phyloP scores from a whole-genome alignment of 2,797 vertebrate species.

The Liparis tanakae region DNA sequence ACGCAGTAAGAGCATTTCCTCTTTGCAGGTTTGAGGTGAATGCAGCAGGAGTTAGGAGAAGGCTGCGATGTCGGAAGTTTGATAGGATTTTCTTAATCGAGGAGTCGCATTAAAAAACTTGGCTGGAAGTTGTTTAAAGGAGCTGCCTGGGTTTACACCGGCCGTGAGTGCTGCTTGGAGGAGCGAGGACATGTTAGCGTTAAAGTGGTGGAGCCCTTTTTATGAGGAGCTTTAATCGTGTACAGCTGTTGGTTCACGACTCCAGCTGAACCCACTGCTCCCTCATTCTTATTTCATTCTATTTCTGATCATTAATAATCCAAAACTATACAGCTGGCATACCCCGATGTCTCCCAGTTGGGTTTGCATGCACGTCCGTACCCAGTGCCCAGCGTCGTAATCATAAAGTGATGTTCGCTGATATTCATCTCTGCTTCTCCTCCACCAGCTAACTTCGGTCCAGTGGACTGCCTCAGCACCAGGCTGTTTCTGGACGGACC shows the following conservation, averaged over 20 bases:
- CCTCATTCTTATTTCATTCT: not conserved
- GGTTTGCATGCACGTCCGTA: not conserved
- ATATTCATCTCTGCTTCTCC: not conserved
- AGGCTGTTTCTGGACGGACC: constrained; percentile 94
- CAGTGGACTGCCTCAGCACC: constrained; percentile 91
- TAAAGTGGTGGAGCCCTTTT: not conserved
- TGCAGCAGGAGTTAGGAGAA: constrained; percentile 2
- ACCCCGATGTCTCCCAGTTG: not conserved
- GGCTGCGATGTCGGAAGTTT: constrained; percentile 13
- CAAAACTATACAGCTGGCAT: not conserved
- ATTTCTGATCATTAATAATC: not conserved
- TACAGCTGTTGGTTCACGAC: constrained; percentile 2
- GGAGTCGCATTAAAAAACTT: constrained; percentile 11
- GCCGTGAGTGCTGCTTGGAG: constrained; percentile 27
- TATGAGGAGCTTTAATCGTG: constrained; percentile 32
- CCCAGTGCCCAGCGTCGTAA: not conserved
- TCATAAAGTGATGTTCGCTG: not conserved
- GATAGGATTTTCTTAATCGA: not conserved
- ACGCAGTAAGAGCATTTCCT: constrained; percentile 2
- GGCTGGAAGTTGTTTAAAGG: constrained; percentile 8
- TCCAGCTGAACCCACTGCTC: not conserved
- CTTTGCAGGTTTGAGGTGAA: constrained; percentile 7
- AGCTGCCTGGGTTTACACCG: constrained; percentile 26
- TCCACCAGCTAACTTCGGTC: constrained; percentile 85
- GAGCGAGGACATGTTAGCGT: constrained; percentile 1